These are phyloP conservation scores for Aramus guarauna DNA, from an alignment of 2,113 vertebrate species.

Conservation along the genomic window DNA sequence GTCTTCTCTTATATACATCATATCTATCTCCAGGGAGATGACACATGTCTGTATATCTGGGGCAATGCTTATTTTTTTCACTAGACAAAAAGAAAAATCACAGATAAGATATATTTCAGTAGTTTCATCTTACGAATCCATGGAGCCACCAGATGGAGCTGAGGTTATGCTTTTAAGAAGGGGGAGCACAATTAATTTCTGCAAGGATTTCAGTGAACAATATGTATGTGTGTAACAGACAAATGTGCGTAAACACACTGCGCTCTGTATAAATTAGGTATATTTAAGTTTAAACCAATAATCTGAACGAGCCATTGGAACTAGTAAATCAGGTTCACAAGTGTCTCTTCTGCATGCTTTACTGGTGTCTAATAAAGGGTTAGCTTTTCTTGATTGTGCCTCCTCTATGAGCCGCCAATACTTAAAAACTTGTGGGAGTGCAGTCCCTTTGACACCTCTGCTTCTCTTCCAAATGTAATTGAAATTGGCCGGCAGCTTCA, in stretches of 20 bases:
- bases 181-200: not conserved
- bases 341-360: not conserved
- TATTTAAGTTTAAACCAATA: conserved; percentile 2
- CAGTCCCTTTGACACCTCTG: not conserved
- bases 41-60: not conserved
- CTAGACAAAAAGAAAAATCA: not conserved
- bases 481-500: not conserved
- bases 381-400: not conserved
- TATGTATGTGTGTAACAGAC: not conserved
- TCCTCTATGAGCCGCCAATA: not conserved
- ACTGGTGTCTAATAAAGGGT: not conserved
- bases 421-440: not conserved
- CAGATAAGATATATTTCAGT: not conserved
- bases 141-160: conserved; percentile 74
- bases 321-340: not conserved
- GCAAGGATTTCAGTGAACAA: conserved; percentile 3
- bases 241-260: not conserved
- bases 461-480: not conserved
- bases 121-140: not conserved
- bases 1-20: not conserved
- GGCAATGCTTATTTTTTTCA: not conserved
- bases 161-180: conserved; percentile 39
- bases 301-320: not conserved
- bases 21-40: not conserved
- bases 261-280: not conserved